A percentile compares a stretch with the other conserved stretches of the same genome.
phyloP scores from a whole-genome alignment of 2,797 vertebrate genomes.

The Harpagifer antarcticus region DNA sequence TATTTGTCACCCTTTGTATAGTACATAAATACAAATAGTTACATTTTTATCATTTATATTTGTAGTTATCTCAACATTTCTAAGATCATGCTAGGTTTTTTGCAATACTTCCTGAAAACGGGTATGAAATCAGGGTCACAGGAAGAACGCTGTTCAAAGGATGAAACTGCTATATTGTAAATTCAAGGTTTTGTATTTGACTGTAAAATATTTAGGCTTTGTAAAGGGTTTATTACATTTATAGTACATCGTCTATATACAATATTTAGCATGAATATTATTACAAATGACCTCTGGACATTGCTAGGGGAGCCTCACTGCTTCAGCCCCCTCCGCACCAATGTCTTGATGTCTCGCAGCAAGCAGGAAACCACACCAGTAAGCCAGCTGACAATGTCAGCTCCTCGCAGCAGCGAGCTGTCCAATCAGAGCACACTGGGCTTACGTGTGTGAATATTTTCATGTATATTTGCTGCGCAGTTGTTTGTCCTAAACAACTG shows the following conservation, averaged over 20 bases:
- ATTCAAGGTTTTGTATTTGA: not conserved
- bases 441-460: constrained; percentile 15
- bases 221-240: constrained; percentile 60
- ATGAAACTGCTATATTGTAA: not conserved
- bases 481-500: not conserved
- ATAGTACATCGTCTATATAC: constrained; percentile 65
- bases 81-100: not conserved
- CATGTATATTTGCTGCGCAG: not conserved
- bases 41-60: constrained; percentile 23
- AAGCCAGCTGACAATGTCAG: no score
- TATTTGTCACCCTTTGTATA: constrained; percentile 61
- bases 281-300: constrained; percentile 44
- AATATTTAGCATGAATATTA: constrained; percentile 46
- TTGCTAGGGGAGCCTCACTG: no score
- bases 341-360: no score
- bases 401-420: no score
- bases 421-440: no score
- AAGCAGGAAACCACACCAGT: no score
- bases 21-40: constrained; percentile 47
- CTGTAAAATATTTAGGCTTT: not conserved
- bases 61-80: no score
- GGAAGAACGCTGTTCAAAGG: not conserved
- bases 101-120: not conserved
- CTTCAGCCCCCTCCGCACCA: no score
- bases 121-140: not conserved